Base-by-base conservation (phyloP, 2,888 invertebrate species). In the Lottia scabra region DNA sequence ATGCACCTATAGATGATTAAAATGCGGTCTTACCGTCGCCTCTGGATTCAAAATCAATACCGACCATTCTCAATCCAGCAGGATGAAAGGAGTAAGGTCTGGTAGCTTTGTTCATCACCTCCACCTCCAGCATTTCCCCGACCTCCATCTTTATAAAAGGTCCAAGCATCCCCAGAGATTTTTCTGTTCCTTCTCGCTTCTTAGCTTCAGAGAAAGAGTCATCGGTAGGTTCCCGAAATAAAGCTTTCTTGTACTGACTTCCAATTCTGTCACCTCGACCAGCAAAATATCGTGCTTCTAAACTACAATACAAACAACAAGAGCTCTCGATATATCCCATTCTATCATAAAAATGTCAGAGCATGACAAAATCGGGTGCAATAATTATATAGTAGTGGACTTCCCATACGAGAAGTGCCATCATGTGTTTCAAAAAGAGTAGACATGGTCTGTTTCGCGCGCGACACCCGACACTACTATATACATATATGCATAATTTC, bases 81-180 rank as follows among this genome's bases (percentile, higher is more conserved):
- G 81, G 77, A 48, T 74, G 75, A 12, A 84, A 75, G 12, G 84
- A 84, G 38, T 79, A 78, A 15, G 83, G 78, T 27, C 72, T 67
- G 12, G 79, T 71, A 16, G 80, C 76, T 63, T 73, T 72, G 74
- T 85, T 85, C 6, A 72, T 65, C 12, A 85, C 70, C 6, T 66
- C 56, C 13, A 85, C 75, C 23, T 76, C 56, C 2, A 85, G 71
- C 4, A 67, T 75, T 46, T 80, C 80, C 5, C 78, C 78, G n/a
- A 70, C 76, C 63, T 80, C 78, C 6, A 71, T 75, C 19, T 72
- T 64, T 38, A 80, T 67, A 30, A 75, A 73, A 1, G 78, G 80
- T 10, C 80, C 80, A 38, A 80, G 71, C n/a, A 78, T 30, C 15
- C 80, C 80, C 64, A 80, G 70, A 62, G 78, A 75, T 30, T 10